Evolutionary conservation across 1,140 invertebrate genomes (phyloP), one percentile per base, ranked within the genome.

Genomic region (Zaprionus capensis): DNA sequence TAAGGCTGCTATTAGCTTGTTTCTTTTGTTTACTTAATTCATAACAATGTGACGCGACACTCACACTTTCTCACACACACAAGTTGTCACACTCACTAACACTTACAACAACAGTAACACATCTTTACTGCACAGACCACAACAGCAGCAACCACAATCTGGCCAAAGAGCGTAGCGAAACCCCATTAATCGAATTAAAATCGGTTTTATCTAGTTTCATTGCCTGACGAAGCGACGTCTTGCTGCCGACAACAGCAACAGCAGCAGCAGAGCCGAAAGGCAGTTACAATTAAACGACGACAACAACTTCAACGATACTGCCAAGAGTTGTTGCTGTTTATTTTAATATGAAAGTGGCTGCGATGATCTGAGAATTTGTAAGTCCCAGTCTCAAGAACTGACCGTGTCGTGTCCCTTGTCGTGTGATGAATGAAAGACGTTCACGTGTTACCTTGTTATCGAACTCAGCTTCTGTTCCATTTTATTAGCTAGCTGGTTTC

Each of bases 201-300:
- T 92, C 91, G 85, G 91, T 87, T 92, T 80, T 91, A 92, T 92
- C 91, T 87, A 81, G 91, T 92, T 92, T 92, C 74, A 75, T 86
- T 91, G 79, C 78, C 78, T 66, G 80, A 34, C 65, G 57, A 31
- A 31, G 62, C 65, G 53, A 24, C 31, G 62, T 26, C 31, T 65
- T 51, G 69, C 31, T 73, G 76, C 28, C 41, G n/a, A n/a, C 41
- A 46, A n/a, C 41, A 46, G 41, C 41, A 46, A n/a, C 41, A 17
- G 15, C n/a, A 14, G 1, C 64, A 66, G 62, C 34, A 63, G 73
- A 71, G 64, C 56, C 65, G 41, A 62, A 68, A 74, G n/a, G 71
- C 65, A 74, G 71, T 74, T 62, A 74, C 46, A 62, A 24, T 61
- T 34, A 28, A 34, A 41, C 56, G 41, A 31, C 58, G 34, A 56